Evolutionary conservation across 2,797 vertebrate genomes (phyloP).

Genomic region (Peromyscus aztecus): DNA sequence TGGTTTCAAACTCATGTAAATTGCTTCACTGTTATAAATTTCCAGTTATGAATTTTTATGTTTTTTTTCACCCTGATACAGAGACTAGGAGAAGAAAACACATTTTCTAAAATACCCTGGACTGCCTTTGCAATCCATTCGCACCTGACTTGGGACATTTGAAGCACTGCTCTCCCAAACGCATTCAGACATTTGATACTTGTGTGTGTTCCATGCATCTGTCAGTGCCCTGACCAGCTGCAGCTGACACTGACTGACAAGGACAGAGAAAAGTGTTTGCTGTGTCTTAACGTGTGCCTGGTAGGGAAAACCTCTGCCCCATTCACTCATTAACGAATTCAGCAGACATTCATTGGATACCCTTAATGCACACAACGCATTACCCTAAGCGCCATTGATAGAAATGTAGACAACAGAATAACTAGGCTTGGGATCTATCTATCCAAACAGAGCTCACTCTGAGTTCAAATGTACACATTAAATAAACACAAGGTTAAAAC

Average conservation of each 20-base stretch:
- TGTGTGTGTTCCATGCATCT: background rate
- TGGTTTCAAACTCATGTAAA: background rate
- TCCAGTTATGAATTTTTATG: background rate
- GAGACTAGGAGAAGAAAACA: background rate
- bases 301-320: background rate
- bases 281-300: constrained; percentile 14
- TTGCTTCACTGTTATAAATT: background rate
- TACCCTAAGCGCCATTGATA: background rate
- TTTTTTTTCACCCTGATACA: background rate
- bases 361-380: background rate
- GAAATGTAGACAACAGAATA: constrained; percentile 5
- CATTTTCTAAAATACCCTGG: constrained; percentile 1
- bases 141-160: background rate
- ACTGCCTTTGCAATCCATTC: background rate
- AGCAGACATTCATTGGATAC: background rate
- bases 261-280: constrained; percentile 2
- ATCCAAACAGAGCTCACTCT: background rate
- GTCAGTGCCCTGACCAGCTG: constrained; percentile 27
- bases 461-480: background rate
- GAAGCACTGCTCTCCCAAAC: background rate
- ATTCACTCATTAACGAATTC: background rate
- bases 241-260: background rate
- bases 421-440: background rate
- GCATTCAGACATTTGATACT: background rate
- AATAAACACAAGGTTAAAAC: background rate